phyloP scores from a whole-genome alignment of 2,113 vertebrate genomes.

The Gnathonemus echidnorhynchus region DNA sequence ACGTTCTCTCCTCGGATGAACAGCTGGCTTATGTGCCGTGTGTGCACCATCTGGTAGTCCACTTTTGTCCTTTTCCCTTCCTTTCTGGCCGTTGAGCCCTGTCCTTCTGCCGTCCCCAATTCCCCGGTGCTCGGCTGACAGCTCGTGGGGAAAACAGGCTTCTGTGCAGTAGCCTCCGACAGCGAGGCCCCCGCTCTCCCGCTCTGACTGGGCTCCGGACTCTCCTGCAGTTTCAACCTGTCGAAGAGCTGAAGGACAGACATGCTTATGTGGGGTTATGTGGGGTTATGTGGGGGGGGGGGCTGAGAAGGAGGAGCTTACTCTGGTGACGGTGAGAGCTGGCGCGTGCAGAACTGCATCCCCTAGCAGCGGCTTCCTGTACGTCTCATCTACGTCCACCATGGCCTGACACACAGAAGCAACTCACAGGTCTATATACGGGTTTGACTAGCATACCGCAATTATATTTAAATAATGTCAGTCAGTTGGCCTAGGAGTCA shows the following conservation, averaged over 20 bases:
- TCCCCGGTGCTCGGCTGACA: background rate
- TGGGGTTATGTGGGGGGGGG: no score
- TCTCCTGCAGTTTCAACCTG: slow-evolving; percentile 77
- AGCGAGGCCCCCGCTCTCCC: no score
- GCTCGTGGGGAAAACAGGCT: background rate
- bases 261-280: background rate
- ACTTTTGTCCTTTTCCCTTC: slow-evolving; percentile 47
- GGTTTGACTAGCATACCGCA: background rate
- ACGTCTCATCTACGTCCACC: slow-evolving; percentile 95
- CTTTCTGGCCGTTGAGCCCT: slow-evolving; percentile 37
- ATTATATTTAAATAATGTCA: background rate
- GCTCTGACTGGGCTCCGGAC: slow-evolving; percentile 5
- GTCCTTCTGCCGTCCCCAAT: background rate
- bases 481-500: background rate
- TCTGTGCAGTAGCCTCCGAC: background rate
- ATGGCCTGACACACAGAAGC: slow-evolving; percentile 68
- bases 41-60: slow-evolving; percentile 81
- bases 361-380: slow-evolving; percentile 85
- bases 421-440: background rate
- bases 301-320: slow-evolving; percentile 34
- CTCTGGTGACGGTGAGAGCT: slow-evolving; percentile 79
- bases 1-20: slow-evolving; percentile 93
- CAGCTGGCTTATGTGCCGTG: slow-evolving; percentile 87
- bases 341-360: slow-evolving; percentile 85
- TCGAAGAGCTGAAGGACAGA: slow-evolving; percentile 74